A percentile compares a stretch with the other conserved stretches of the same genome.
Conservation (phyloP, 2,797 vertebrate genomes). For the Pipistrellus kuhlii region DNA sequence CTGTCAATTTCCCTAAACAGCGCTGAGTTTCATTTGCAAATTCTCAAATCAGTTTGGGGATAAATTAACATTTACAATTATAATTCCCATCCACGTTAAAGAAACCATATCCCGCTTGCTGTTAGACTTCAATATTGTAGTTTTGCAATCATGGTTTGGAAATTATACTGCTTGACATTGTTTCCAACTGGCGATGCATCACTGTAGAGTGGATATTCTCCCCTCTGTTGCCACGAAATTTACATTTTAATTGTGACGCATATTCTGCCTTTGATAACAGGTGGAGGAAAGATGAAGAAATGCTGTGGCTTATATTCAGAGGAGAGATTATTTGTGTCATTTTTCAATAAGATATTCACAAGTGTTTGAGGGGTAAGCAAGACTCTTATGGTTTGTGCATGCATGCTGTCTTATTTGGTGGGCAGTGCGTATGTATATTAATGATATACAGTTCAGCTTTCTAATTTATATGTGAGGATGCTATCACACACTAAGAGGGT, state of each 20-base stretch:
- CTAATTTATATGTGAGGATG: neutral
- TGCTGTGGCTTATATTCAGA: neutral
- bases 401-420: neutral
- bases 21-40: slow-evolving; percentile 67
- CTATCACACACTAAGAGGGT: neutral
- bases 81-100: neutral
- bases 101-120: slow-evolving; percentile 69
- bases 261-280: slow-evolving; percentile 49
- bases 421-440: neutral
- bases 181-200: slow-evolving; percentile 50
- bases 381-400: neutral
- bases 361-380: neutral
- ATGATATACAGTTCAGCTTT: neutral
- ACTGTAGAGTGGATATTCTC: slow-evolving; percentile 65
- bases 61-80: slow-evolving; percentile 71
- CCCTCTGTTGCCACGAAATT: slow-evolving; percentile 57
- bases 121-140: slow-evolving; percentile 66
- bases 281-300: neutral
- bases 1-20: slow-evolving; percentile 73
- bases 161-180: slow-evolving; percentile 49
- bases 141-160: slow-evolving; percentile 63
- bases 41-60: slow-evolving; percentile 67
- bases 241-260: slow-evolving; percentile 74
- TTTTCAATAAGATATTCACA: neutral
- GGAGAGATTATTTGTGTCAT: neutral